phyloP scores from a whole-genome alignment of 2,797 vertebrate species.

The Neosilurus mollespiculum region DNA sequence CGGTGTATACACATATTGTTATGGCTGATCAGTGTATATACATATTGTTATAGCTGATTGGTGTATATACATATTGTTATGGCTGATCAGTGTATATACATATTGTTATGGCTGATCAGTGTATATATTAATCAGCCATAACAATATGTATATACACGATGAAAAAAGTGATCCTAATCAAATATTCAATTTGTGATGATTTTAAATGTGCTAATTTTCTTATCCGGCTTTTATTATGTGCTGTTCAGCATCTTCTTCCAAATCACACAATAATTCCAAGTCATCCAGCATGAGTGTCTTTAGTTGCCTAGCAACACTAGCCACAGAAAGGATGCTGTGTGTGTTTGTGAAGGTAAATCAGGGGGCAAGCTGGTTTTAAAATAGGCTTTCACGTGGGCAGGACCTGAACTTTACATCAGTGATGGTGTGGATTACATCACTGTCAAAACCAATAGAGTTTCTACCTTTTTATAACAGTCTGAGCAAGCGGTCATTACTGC shows the following conservation, averaged over 20 bases:
- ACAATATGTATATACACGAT: no score
- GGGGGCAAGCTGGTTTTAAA: slow-evolving; percentile 80
- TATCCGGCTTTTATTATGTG: slow-evolving; percentile 58
- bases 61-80: no score
- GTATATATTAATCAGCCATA: no score
- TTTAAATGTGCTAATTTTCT: slow-evolving; percentile 60
- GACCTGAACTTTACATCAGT: slow-evolving; percentile 72
- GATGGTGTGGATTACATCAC: slow-evolving; percentile 59
- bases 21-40: no score
- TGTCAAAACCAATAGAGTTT: slow-evolving; percentile 39
- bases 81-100: no score
- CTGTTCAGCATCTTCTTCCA: slow-evolving; percentile 74
- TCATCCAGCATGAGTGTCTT: slow-evolving; percentile 77
- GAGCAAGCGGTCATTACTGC: slow-evolving; percentile 18
- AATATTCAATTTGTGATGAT: slow-evolving; percentile 56
- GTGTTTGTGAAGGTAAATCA: slow-evolving; percentile 79
- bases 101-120: no score
- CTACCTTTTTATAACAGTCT: slow-evolving; percentile 40
- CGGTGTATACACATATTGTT: no score
- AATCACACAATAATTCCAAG: slow-evolving; percentile 80
- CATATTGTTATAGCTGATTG: no score
- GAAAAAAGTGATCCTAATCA: background rate
- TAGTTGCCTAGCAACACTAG: slow-evolving; percentile 84
- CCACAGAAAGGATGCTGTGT: slow-evolving; percentile 73
- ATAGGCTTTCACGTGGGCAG: slow-evolving; percentile 73